These are phyloP conservation scores for Drosophila neotestacea DNA, from an alignment of 2,888 invertebrate genomes.

Conservation along the genomic window DNA sequence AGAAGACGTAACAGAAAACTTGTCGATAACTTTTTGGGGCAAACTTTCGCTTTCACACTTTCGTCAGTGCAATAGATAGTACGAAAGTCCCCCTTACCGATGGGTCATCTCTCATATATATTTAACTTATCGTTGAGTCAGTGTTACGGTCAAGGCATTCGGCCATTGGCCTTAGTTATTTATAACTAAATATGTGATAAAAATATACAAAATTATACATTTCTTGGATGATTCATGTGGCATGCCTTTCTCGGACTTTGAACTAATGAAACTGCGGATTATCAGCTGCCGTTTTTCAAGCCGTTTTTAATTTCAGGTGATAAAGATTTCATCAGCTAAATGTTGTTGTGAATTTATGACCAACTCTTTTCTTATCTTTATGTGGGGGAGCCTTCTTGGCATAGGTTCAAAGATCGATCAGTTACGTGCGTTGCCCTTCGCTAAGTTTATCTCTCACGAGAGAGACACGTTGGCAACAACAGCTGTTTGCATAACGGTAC, in stretches of 20 bases:
- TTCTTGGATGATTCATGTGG: not conserved
- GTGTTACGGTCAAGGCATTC: not conserved
- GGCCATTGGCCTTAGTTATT: conserved; percentile 28
- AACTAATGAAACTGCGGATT: not conserved
- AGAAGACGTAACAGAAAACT: not conserved
- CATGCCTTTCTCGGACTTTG: not conserved
- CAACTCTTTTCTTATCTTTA: not conserved
- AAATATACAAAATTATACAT: conserved; percentile 14
- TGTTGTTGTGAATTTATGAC: not conserved
- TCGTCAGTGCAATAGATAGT: not conserved
- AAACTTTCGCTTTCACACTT: conserved; percentile 6
- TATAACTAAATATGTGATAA: conserved; percentile 19
- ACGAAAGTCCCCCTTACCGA: conserved; percentile 7
- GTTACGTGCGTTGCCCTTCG: conserved; percentile 5
- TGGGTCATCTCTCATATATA: not conserved
- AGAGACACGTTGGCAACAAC: not conserved
- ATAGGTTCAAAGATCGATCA: not conserved
- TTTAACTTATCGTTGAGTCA: conserved; percentile 12
- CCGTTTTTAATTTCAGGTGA: conserved; percentile 8
- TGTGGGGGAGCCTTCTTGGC: not conserved
- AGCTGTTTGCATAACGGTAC: conserved; percentile 41
- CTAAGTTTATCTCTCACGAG: not conserved
- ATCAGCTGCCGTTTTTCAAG: not conserved
- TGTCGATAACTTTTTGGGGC: not conserved
- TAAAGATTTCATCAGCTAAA: conserved; percentile 31